phyloP scores from a whole-genome alignment of 2,113 vertebrate species.

The Ancistrus triradiatus region DNA sequence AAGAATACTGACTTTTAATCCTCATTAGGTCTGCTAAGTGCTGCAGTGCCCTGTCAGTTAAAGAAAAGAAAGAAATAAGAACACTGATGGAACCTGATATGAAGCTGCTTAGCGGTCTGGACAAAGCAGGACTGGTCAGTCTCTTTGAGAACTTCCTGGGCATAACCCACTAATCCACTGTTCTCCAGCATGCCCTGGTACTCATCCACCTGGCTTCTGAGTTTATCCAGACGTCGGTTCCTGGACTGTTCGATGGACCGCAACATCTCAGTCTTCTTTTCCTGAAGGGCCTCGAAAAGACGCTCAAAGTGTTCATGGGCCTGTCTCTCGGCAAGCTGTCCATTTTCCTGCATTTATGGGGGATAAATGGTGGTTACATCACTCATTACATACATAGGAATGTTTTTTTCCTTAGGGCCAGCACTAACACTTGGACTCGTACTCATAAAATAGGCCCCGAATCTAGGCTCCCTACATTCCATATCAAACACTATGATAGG shows the following conservation, averaged over 20 bases:
- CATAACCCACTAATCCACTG: conserved; percentile 91
- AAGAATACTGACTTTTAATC: conserved; percentile 1
- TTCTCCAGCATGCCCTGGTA: conserved; percentile 97
- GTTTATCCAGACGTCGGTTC: conserved; percentile 75
- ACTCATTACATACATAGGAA: no score
- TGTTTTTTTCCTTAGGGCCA: no score
- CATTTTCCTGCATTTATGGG: conserved; percentile 74
- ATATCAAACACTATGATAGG: no score
- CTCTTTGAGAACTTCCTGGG: conserved; percentile 97
- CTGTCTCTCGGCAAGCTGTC: conserved; percentile 79
- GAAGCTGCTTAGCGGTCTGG: conserved; percentile 94
- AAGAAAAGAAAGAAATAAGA: background rate
- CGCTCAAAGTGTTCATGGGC: conserved; percentile 83
- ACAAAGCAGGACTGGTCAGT: conserved; percentile 96
- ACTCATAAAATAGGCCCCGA: no score
- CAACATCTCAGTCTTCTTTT: conserved; percentile 80
- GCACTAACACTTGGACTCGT: no score
- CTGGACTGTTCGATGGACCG: conserved; percentile 80
- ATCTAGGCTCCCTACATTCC: no score
- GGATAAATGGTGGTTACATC: background rate
- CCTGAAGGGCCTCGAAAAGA: conserved; percentile 81
- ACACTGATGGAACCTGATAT: conserved; percentile 79
- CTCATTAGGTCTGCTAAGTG: background rate
- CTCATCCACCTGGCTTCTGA: conserved; percentile 86
- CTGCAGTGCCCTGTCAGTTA: background rate